Conservation (phyloP, 2,888 invertebrate genomes). For the Vannuccia rotundouncinata region DNA sequence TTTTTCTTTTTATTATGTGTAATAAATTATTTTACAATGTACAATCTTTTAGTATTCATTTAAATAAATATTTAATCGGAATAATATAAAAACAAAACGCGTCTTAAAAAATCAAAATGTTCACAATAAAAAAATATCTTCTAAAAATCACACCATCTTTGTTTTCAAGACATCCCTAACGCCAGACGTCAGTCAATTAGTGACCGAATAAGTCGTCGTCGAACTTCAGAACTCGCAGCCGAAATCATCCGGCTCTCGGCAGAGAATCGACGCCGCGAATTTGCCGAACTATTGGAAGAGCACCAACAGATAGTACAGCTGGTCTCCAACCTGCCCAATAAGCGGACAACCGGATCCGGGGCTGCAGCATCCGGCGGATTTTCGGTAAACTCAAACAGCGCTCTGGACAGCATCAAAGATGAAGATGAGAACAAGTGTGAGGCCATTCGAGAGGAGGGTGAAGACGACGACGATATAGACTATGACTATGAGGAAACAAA, state of each 20-base stretch:
- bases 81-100: too few relatives aligned
- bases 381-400: background rate
- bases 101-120: too few relatives aligned
- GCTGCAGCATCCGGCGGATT: background rate
- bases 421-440: background rate
- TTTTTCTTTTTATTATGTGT: too few relatives aligned
- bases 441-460: background rate
- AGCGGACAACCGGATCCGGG: background rate
- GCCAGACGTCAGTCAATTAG: constrained; percentile 33
- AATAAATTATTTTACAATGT: too few relatives aligned
- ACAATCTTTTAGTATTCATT: too few relatives aligned
- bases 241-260: constrained; percentile 36
- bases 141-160: too few relatives aligned
- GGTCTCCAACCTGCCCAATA: background rate
- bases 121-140: too few relatives aligned
- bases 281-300: constrained; percentile 31
- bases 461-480: background rate
- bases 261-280: constrained; percentile 31
- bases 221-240: constrained; percentile 32
- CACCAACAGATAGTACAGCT: constrained; percentile 33
- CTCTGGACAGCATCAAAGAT: background rate
- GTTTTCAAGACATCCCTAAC: constrained; percentile 33
- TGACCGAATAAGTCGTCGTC: constrained; percentile 27
- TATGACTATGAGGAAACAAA: background rate
- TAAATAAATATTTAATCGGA: too few relatives aligned